phyloP scores from a whole-genome alignment of 2,888 invertebrate genomes.

The Tinea pellionella region DNA sequence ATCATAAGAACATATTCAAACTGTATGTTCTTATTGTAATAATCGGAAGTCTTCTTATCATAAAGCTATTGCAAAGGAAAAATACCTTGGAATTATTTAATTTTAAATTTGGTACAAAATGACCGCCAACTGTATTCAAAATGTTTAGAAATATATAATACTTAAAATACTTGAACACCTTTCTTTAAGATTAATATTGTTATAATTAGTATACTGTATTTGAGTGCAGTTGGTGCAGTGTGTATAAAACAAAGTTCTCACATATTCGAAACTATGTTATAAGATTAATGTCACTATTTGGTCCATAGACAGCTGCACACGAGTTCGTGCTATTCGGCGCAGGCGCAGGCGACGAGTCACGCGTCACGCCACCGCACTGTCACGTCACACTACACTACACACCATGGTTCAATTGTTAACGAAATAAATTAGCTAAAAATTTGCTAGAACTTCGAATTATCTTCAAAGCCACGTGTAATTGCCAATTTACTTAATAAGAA shows the following conservation, averaged over 20 bases:
- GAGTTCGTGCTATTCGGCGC: slow-evolving; percentile 4
- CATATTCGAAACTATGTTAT: not conserved
- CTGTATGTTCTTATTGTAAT: not conserved
- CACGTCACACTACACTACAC: not conserved
- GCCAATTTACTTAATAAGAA: too few relatives aligned
- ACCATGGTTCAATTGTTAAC: not conserved
- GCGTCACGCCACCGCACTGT: not conserved
- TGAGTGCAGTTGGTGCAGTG: too few relatives aligned
- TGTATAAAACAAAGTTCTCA: not conserved
- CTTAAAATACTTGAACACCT: too few relatives aligned
- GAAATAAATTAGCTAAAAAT: not conserved
- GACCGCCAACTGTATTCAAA: too few relatives aligned
- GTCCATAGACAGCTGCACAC: slow-evolving; percentile 3
- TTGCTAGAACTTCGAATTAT: not conserved
- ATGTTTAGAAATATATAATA: too few relatives aligned
- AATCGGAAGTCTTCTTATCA: not conserved
- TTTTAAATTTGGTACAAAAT: too few relatives aligned
- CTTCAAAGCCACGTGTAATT: too few relatives aligned
- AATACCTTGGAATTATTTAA: too few relatives aligned
- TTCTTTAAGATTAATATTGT: too few relatives aligned
- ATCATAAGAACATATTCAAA: slow-evolving; percentile 1
- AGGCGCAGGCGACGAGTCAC: not conserved
- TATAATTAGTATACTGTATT: too few relatives aligned
- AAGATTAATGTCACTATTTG: not conserved
- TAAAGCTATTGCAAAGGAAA: too few relatives aligned